Base-by-base conservation (phyloP, 2,888 invertebrate genomes). In the Listrodromus nycthemerus region DNA sequence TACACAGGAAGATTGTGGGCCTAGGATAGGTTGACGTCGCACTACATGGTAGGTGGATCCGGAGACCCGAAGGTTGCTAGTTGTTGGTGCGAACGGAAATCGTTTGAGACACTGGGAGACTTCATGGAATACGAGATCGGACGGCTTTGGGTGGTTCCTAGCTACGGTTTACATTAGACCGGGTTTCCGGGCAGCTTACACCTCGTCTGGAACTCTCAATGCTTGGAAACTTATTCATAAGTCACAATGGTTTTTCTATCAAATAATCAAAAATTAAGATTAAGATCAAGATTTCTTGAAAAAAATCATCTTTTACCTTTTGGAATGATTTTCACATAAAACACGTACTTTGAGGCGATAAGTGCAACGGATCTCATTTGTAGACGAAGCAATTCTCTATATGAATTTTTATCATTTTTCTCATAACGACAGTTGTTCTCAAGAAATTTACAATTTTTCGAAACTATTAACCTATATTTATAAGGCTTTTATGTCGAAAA, bases 1-100 rank as follows among this genome's bases (percentile, higher is more conserved):
- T 24, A 78, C 37, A 63, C 71, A 41, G 41, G 63, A 65, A 13
- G 78, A 71, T 79, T 41, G 71, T 19, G 61, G 58, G 27, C 27
- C 19, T 8, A 30, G 73, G 27, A 8, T 33, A 41, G 58, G 55
- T 71, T 27, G 41, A 41, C 21, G 24, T 16, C 16, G 16, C 37
- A 66, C 66, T 16, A 13, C 21, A 45, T 13, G 45, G 21, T 24
- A 7, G 66, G 58, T 50, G 19, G 7, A 0, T 3, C 50, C 7
- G 50, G 19, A 50, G n/a, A n/a, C n/a, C n/a, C 19, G 19, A 8
- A 19, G n/a, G n/a, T 50, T n/a, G 48, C 13, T n/a, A 6, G 2
- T n/a, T n/a, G 48, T 5, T 48, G 7, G 33, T 33, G 69, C 69
- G 50, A 70, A 69, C 61, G 61, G 24, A 50, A 61, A 78, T 50